These are phyloP conservation scores for Diaphora mendica DNA, from an alignment of 2,888 invertebrate species.

Conservation along the genomic window DNA sequence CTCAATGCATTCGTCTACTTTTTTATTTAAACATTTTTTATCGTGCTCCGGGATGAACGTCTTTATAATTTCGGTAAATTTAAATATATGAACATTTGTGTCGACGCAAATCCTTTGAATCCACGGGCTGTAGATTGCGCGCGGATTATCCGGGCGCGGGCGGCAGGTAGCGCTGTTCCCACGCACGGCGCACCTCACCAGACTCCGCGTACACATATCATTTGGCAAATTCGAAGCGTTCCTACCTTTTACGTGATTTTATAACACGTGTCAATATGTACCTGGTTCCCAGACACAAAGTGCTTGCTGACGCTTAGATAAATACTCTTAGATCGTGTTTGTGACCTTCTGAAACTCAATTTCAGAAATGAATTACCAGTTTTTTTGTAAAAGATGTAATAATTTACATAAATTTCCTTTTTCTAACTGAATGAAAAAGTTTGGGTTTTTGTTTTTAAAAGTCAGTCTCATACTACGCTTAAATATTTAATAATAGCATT, in stretches of 20 bases:
- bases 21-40: slow-evolving; percentile 44
- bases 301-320: background rate
- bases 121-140: slow-evolving; percentile 40
- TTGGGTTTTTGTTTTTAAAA: background rate
- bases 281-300: background rate
- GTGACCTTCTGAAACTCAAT: background rate
- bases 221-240: background rate
- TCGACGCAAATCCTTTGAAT: slow-evolving; percentile 61
- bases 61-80: slow-evolving; percentile 57
- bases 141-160: slow-evolving; percentile 49
- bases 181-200: slow-evolving; percentile 22
- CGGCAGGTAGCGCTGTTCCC: slow-evolving; percentile 49
- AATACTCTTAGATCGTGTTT: background rate
- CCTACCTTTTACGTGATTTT: background rate
- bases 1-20: slow-evolving; percentile 63
- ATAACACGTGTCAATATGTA: background rate
- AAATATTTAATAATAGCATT: background rate
- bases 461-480: background rate
- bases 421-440: background rate
- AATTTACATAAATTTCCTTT: background rate
- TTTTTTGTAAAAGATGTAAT: background rate
- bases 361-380: background rate
- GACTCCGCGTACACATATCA: background rate
- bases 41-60: slow-evolving; percentile 24
- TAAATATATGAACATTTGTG: slow-evolving; percentile 55